These are phyloP conservation scores for Zeuzera pyrina DNA, from an alignment of 2,888 invertebrate genomes.

Conservation along the genomic window DNA sequence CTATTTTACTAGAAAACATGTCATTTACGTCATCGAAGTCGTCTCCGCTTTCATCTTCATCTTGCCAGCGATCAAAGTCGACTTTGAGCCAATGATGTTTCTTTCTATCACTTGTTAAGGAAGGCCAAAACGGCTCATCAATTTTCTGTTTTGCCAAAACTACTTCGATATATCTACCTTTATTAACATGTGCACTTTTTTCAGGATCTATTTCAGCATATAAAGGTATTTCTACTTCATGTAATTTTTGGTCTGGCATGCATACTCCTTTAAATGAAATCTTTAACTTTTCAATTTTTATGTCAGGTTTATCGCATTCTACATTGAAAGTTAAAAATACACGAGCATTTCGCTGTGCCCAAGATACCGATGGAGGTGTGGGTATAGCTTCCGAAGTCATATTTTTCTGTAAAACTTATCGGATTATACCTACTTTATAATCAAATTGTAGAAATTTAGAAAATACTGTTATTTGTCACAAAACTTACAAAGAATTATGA, in stretches of 20 bases:
- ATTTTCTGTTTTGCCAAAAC: constrained; percentile 77
- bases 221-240: constrained; percentile 90
- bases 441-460: no score
- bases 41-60: constrained; percentile 94
- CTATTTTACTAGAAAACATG: constrained; percentile 47
- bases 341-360: constrained; percentile 90
- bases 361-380: constrained; percentile 83
- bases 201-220: constrained; percentile 87
- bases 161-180: constrained; percentile 81
- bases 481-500: no score
- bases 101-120: constrained; percentile 86
- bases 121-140: constrained; percentile 88
- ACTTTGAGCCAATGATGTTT: constrained; percentile 97
- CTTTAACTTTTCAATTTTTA: constrained; percentile 78
- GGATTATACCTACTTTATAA: no score
- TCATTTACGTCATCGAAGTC: constrained; percentile 55
- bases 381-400: constrained; percentile 32
- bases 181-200: constrained; percentile 79
- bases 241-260: constrained; percentile 85
- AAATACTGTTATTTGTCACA: no score
- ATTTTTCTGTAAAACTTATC: no score
- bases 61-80: constrained; percentile 97
- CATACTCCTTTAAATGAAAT: constrained; percentile 89
- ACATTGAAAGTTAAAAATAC: constrained; percentile 90
- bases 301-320: constrained; percentile 87